Base-by-base conservation (phyloP, 2,888 invertebrate species). In the Protophormia terraenovae region DNA sequence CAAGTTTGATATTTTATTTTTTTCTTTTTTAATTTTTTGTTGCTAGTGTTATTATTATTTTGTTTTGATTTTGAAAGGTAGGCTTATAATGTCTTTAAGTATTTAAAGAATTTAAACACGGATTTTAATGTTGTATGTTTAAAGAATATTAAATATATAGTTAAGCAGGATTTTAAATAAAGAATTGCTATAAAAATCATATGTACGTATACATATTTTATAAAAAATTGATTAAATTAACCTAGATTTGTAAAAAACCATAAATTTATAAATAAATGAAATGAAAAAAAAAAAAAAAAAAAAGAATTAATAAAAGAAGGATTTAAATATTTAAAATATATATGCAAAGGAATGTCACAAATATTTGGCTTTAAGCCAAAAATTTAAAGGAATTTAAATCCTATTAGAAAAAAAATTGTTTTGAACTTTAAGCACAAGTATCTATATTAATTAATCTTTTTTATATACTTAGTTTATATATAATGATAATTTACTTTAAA, bases 41-140 rank as follows among this genome's bases (percentile, higher is more conserved):
- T 41, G n/a, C 29, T 53, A 29, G 10, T 22, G 22, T 8, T 7
- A 8, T 50, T 50, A 4, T 50, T 55, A 53, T 64, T 64, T 55
- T 4, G 41, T 27, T 69, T 41, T 2, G 50, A 62, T 69, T 83
- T 83, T 71, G 77, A 83, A 71, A 77, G 82, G 71, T 71, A 76
- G 76, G 67, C 62, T 71, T 71, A 55, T 47, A 64, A 82, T 76
- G 76, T 55, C 64, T 73, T 53, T 60, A 72, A 84, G 53, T 71
- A 85, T 85, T 85, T 85, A 85, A 85, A 82, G 82, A 85, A 85
- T 85, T 85, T 85, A 85, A 75, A 85, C 85, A 85, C 85, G 85
- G 85, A 85, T 85, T 85, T 85, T 85, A 81, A 85, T 85, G 78
- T 78, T 73, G 71, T 77, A 79, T 85, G 85, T 47, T 75, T 45